These are phyloP conservation scores for Notospermus geniculatus DNA, from an alignment of 1,140 invertebrate genomes.

Conservation along the genomic window DNA sequence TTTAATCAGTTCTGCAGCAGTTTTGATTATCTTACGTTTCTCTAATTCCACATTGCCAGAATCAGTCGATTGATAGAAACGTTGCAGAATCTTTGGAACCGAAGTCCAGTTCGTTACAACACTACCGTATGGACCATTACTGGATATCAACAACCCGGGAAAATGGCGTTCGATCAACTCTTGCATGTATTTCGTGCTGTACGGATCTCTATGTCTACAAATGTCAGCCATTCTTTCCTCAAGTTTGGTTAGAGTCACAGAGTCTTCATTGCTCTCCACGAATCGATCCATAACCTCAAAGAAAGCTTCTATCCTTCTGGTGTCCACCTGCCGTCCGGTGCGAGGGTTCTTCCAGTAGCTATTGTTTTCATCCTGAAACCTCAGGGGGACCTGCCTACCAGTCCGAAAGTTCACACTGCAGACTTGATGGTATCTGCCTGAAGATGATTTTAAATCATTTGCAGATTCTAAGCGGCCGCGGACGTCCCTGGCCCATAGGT, in stretches of 20 bases:
- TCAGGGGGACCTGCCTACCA: too few species aligned
- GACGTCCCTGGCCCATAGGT: too few species aligned
- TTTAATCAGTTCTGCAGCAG: too few species aligned
- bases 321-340: too few species aligned
- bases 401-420: too few species aligned
- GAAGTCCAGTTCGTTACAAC: slow-evolving; percentile 19
- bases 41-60: too few species aligned
- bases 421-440: too few species aligned
- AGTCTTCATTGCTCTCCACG: slow-evolving; percentile 20
- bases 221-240: slow-evolving; percentile 15
- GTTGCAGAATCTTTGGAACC: not conserved
- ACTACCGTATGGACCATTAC: slow-evolving; percentile 17
- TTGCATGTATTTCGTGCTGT: slow-evolving; percentile 21
- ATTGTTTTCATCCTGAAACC: too few species aligned
- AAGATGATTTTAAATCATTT: too few species aligned
- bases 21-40: too few species aligned
- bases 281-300: slow-evolving; percentile 12
- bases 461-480: too few species aligned
- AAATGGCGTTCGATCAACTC: slow-evolving; percentile 22
- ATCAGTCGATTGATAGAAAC: too few species aligned
- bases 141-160: slow-evolving; percentile 21
- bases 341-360: not conserved
- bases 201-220: slow-evolving; percentile 17
- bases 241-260: slow-evolving; percentile 16
- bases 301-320: slow-evolving; percentile 11